Evolutionary conservation across 2,797 vertebrate genomes (phyloP), one percentile per base, ranked within the genome.

Genomic region (Threskiornis aethiopicus): DNA sequence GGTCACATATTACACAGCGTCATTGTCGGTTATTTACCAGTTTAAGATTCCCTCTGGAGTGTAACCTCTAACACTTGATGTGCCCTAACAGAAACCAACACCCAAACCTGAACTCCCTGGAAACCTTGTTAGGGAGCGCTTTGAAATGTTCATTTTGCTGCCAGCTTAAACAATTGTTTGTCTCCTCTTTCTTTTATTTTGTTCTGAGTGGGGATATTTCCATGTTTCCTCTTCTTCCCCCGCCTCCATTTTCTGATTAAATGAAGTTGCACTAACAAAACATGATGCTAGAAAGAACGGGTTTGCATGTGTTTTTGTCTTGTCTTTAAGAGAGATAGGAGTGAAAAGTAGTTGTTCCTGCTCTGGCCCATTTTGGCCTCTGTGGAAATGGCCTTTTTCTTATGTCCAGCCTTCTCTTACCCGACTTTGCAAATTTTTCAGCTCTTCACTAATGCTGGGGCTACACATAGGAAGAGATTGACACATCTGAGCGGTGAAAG

Each of bases 381-480:
- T 64, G 25, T 58, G 35, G 46, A 80, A 76, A 90, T 18, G 25
- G 22, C 5, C 18, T 72, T 72, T 84, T 80, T 59, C 20, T 33
- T 37, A 15, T 65, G 84, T 73, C 25, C 31, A 52, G 46, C 20
- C 19, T 65, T 55, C 41, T 59, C 22, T n/a, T 54, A 22, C 13
- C 11, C 8, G 16, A 26, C 20, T 70, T 54, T 20, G 55, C 18
- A 31, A 55, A 6, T 11, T 73, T 64, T 49, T 70, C 20, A 65
- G 25, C 49, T 83, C 28, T 65, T 85, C 8, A 1, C 7, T 25
- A 13, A 4, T 46, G 16, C 67, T 26, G 42, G 18, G 61, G 35
- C 46, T 28, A 5, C 25, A 10, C 1, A 3, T 1, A 3, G 21
- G 35, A 55, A 26, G 44, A 37, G 29, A 19, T 1, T 14, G 39